Percentiles rank a stretch among this genome's conserved stretches.
Evolutionary conservation across 2,888 invertebrate genomes (phyloP).

Genomic region (Mechanitis mazaeus): DNA sequence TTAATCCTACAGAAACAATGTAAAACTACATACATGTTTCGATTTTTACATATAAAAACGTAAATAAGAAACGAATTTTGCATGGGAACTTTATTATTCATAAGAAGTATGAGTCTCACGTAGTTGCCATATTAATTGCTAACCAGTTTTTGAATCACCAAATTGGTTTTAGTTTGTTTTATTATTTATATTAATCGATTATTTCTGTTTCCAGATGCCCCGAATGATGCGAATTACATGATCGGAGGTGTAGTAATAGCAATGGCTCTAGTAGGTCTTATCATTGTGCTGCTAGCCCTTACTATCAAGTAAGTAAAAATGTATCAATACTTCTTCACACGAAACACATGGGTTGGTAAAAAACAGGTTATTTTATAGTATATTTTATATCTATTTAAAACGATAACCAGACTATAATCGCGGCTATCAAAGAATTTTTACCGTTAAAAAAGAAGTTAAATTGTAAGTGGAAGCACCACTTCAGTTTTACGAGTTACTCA

Average conservation of each 20-base stretch:
- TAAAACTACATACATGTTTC: too few species aligned
- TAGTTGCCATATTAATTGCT: too few species aligned
- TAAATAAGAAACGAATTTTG: too few species aligned
- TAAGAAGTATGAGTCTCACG: too few species aligned
- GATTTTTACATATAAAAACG: too few species aligned
- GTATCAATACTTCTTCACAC: not conserved
- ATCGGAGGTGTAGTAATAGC: slow-evolving; percentile 90
- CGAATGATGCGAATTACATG: slow-evolving; percentile 89
- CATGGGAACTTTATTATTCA: too few species aligned
- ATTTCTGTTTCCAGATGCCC: slow-evolving; percentile 83
- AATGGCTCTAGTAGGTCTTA: slow-evolving; percentile 87
- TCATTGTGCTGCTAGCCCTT: slow-evolving; percentile 87
- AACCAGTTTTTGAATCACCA: too few species aligned
- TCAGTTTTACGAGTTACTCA: slow-evolving; percentile 27
- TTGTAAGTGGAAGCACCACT: slow-evolving; percentile 25
- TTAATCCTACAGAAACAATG: too few species aligned
- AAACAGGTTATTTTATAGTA: not conserved
- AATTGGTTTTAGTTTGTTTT: too few species aligned
- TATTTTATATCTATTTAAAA: slow-evolving; percentile 2
- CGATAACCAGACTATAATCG: slow-evolving; percentile 20
- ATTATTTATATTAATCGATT: slow-evolving; percentile 3
- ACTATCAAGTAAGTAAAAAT: slow-evolving; percentile 82
- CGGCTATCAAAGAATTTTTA: slow-evolving; percentile 19
- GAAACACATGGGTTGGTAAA: slow-evolving; percentile 2
- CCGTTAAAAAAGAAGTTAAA: slow-evolving; percentile 28